Percentiles rank a stretch among this genome's conserved stretches.
phyloP scores from a whole-genome alignment of 2,888 invertebrate species.

The Pelosia muscerda region DNA sequence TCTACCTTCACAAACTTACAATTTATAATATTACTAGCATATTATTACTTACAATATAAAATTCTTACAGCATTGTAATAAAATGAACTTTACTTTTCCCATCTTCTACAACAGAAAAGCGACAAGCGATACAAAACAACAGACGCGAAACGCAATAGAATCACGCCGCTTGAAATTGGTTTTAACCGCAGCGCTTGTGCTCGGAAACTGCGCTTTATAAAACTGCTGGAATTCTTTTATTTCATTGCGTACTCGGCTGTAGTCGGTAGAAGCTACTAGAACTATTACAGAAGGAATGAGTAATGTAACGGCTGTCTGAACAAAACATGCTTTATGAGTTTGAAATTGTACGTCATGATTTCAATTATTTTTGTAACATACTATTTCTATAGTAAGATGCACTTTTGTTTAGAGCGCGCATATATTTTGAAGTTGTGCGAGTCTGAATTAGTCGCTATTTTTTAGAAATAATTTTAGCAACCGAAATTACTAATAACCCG shows the following conservation, averaged over 20 bases:
- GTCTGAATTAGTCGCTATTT: no score
- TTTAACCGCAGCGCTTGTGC: conserved; percentile 22
- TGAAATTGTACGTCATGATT: background rate
- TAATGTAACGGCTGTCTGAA: background rate
- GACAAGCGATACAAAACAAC: conserved; percentile 22
- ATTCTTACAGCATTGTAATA: background rate
- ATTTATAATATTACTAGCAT: background rate
- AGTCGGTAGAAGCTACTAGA: background rate
- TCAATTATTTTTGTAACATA: background rate
- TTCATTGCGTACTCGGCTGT: background rate
- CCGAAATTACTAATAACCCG: no score
- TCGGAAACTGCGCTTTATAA: conserved; percentile 7
- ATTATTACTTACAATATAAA: background rate
- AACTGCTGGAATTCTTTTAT: conserved; percentile 9
- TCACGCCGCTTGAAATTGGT: conserved; percentile 24
- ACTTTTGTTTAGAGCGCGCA: background rate
- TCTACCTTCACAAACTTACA: background rate
- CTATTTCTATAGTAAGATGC: background rate
- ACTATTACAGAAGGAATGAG: background rate
- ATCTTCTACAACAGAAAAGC: conserved; percentile 13
- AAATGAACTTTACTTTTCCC: conserved; percentile 13
- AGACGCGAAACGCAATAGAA: conserved; percentile 19
- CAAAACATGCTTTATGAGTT: background rate
- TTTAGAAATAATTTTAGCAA: no score
- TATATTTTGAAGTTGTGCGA: background rate